These are phyloP conservation scores for Myotis davidii DNA, from an alignment of 2,113 vertebrate species.

Conservation along the genomic window DNA sequence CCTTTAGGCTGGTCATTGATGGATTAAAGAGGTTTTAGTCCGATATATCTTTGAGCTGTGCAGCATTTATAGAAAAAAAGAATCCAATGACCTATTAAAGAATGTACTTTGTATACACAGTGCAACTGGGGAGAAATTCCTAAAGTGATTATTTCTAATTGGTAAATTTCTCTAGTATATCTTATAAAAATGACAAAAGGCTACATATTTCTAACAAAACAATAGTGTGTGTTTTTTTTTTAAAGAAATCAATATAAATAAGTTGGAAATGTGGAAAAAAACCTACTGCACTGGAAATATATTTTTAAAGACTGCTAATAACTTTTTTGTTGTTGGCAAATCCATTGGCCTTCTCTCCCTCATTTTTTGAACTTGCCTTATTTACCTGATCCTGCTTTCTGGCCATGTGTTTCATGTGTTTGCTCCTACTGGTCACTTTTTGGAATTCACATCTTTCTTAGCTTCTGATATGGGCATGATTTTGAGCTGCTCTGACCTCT, in stretches of 20 bases:
- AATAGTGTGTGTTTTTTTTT: neutral
- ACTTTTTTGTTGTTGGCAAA: neutral
- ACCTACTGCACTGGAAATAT: neutral
- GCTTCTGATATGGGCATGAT: neutral
- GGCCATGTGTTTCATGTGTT: neutral
- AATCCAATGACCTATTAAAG: neutral
- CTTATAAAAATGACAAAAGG: slow-evolving; percentile 45
- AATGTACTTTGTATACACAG: neutral
- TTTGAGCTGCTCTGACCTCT: neutral
- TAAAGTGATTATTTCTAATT: neutral
- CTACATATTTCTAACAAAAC: neutral
- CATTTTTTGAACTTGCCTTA: neutral
- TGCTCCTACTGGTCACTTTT: neutral
- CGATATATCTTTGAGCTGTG: neutral
- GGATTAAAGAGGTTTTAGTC: neutral
- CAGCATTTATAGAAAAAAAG: neutral
- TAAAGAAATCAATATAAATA: neutral
- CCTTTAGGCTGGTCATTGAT: neutral
- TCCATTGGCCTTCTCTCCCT: neutral
- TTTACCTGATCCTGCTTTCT: neutral
- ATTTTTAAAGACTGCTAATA: neutral
- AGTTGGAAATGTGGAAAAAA: neutral
- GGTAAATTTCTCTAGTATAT: neutral
- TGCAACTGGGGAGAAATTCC: neutral
- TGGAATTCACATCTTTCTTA: neutral